Conservation (phyloP, 2,888 invertebrate genomes). For the Rambutsinella grinnellia region DNA sequence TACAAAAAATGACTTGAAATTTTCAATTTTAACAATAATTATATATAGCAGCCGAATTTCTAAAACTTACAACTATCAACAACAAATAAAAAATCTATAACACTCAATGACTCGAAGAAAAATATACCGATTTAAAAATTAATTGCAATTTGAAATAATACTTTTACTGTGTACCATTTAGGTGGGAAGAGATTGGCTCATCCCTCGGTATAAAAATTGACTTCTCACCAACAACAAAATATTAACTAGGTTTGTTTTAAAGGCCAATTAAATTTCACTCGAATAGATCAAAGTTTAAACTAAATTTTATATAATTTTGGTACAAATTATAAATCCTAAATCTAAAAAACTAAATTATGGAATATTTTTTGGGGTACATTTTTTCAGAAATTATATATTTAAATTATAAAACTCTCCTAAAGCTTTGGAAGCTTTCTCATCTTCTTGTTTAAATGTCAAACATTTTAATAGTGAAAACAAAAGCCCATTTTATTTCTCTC, state of each 20-base stretch:
- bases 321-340: conserved; percentile 22
- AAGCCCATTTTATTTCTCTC: background rate
- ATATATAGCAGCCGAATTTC: conserved; percentile 19
- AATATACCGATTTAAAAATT: conserved; percentile 38
- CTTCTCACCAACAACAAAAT: conserved; percentile 1
- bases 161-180: conserved; percentile 25
- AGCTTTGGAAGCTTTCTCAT: background rate
- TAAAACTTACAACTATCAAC: background rate
- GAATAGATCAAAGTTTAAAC: conserved; percentile 27
- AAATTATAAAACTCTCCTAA: conserved; percentile 13
- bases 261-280: background rate
- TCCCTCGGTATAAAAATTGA: conserved; percentile 6
- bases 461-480: conserved; percentile 15
- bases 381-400: conserved; percentile 46
- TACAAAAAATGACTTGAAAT: conserved; percentile 2
- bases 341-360: conserved; percentile 23
- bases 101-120: conserved; percentile 1
- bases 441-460: conserved; percentile 13
- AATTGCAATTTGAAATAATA: conserved; percentile 36
- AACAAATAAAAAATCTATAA: background rate
- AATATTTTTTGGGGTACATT: conserved; percentile 46
- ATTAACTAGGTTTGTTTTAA: background rate
- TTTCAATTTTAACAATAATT: too few relatives aligned
- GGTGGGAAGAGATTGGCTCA: conserved; percentile 30
- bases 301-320: conserved; percentile 23